Base-by-base conservation (phyloP, 1,140 invertebrate genomes). In the Penaeus vannamei region DNA sequence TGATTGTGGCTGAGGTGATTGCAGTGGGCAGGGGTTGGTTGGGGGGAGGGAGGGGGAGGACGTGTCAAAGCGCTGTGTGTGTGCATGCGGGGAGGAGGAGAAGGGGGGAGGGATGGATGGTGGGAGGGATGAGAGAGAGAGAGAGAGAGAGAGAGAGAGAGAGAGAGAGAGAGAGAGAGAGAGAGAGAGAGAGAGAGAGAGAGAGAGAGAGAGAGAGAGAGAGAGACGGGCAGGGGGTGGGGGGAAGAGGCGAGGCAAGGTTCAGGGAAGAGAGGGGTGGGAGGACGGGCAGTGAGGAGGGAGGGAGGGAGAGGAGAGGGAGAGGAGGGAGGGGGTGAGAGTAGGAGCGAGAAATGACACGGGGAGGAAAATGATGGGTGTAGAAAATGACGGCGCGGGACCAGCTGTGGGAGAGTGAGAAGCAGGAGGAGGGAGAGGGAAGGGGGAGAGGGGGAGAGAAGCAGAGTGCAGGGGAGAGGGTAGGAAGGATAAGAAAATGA, bases 1-100 rank as follows among this genome's bases (percentile, higher is more conserved):
- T 76, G 72, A 32, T 29, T 32, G 72, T 46, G 60, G 42, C 79
- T 53, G 79, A 59, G 46, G 79, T 20, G 53, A 81, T 59, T 79
- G 84, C 62, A 53, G 29, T 22, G 46, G 46, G 36, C 23, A 36
- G 26, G 84, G n/a, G 66, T 23, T 72, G 84, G 84, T 20, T 12
- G 23, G 42, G 69, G 32, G 69, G 53, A 14, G 19, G 84, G 26
- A 19, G 36, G 66, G 17, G 66, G 29, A 62, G 80, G 53, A 53
- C 53, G 10, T 53, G 53, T 53, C 53, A 53, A 53, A 17, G 53
- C 53, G 53, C 17, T 53, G 53, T 53, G 46, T 46, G 10, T 53
- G 53, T 53, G 53, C 17, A 17, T 53, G 53, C 53, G 53, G 53
- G 53, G 53, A 53, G 53, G 53, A 53, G 17, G 53, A 10, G 17